Evolutionary conservation across 2,113 vertebrate genomes (phyloP).

Genomic region (Amblyornis subalaris): DNA sequence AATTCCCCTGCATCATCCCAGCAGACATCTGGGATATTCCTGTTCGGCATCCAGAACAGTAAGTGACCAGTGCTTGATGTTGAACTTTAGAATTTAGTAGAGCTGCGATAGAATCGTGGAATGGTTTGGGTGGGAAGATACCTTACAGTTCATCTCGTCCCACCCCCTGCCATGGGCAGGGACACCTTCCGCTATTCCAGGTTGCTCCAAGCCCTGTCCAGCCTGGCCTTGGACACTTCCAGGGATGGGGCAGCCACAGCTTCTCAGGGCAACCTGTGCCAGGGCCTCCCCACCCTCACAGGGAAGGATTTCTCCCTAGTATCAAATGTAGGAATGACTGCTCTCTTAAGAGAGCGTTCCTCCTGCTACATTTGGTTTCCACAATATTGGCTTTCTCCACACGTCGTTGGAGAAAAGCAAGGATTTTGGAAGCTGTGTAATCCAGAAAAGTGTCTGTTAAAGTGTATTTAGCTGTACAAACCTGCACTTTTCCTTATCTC

Average conservation of each 20-base stretch:
- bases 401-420: not conserved
- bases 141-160: accelerated
- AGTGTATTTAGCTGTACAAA: not conserved
- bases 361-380: not conserved
- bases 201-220: accelerated
- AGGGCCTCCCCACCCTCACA: accelerated
- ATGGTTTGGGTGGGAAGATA: not conserved
- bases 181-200: not conserved
- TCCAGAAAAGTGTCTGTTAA: not conserved
- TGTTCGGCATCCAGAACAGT: conserved; percentile 97
- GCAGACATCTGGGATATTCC: conserved; percentile 87
- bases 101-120: not conserved
- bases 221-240: accelerated
- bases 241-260: not conserved
- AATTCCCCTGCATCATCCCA: conserved; percentile 80
- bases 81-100: not conserved
- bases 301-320: not conserved
- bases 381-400: not conserved
- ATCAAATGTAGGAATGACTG: not conserved
- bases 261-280: not conserved
- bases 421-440: not conserved
- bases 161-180: not conserved
- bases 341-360: not conserved
- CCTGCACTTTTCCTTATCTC: not conserved
- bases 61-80: conserved; percentile 44